Conservation (phyloP, 2,113 vertebrate genomes). For the Podarcis raffonei region DNA sequence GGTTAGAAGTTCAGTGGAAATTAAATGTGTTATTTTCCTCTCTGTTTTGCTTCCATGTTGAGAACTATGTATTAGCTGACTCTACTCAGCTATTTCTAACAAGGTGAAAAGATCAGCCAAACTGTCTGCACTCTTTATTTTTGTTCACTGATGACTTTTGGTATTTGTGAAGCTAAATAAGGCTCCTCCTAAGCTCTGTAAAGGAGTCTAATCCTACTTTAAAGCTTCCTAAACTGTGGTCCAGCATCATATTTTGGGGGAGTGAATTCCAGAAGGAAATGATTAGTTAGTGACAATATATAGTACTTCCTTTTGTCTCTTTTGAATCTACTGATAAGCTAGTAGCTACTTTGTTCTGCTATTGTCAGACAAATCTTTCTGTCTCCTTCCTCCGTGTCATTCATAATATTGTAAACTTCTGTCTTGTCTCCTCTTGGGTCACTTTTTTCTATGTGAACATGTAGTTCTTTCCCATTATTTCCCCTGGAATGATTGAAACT, state of each 20-base stretch:
- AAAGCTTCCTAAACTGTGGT: neutral
- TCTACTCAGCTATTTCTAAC: neutral
- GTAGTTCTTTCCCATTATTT: neutral
- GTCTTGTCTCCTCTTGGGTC: neutral
- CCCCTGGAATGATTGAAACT: neutral
- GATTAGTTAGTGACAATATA: neutral
- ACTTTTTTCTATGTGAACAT: neutral
- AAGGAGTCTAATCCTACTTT: neutral
- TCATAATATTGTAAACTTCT: neutral
- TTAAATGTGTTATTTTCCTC: neutral
- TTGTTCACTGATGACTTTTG: neutral
- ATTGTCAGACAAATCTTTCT: neutral
- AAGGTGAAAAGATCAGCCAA: neutral
- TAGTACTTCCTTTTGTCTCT: neutral
- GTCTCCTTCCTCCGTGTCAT: neutral
- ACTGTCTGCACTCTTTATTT: neutral
- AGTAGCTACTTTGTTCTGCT: neutral
- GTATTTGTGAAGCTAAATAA: neutral
- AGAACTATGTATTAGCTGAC: neutral
- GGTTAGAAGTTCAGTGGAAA: neutral
- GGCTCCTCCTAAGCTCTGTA: neutral
- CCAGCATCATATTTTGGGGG: neutral
- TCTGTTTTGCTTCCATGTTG: neutral
- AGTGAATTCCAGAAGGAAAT: neutral
- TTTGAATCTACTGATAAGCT: neutral